A percentile compares a stretch with the other conserved stretches of the same genome.
Conservation (phyloP, 2,797 vertebrate species). For the Tapirus indicus region DNA sequence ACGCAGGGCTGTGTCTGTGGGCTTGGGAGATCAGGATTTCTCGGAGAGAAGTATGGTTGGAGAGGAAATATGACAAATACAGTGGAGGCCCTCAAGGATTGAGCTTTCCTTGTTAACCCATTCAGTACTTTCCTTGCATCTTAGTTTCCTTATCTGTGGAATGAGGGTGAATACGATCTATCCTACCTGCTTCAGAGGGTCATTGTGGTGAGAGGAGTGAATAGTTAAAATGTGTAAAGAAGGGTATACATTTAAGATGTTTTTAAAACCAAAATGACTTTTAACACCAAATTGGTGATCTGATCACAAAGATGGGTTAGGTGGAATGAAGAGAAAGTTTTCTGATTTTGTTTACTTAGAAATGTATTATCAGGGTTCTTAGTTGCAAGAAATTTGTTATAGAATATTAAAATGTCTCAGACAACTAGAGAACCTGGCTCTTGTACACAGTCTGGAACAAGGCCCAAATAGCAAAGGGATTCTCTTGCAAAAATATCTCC, state of each 20-base stretch:
- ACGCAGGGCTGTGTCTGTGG: neutral
- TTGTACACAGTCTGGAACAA: neutral
- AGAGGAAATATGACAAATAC: neutral
- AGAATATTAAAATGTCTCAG: neutral
- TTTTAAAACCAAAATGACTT: neutral
- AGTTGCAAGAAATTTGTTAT: neutral
- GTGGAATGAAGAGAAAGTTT: neutral
- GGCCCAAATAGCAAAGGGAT: neutral
- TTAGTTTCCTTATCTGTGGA: neutral
- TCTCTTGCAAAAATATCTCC: neutral
- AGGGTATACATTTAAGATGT: neutral
- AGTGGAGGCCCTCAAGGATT: neutral
- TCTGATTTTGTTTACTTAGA: neutral
- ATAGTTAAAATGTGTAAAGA: neutral
- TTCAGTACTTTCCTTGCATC: neutral
- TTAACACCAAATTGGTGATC: neutral
- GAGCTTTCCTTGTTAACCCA: neutral
- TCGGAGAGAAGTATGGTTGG: neutral
- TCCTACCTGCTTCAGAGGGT: neutral
- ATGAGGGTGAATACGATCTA: neutral
- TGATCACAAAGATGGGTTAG: neutral
- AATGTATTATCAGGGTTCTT: neutral
- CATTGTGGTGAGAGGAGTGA: neutral
- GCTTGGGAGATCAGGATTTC: neutral
- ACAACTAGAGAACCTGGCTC: neutral